Evolutionary conservation across 2,797 vertebrate species (phyloP), one percentile per base, ranked within the genome.

Genomic region (Myoxocephalus aenaeus): DNA sequence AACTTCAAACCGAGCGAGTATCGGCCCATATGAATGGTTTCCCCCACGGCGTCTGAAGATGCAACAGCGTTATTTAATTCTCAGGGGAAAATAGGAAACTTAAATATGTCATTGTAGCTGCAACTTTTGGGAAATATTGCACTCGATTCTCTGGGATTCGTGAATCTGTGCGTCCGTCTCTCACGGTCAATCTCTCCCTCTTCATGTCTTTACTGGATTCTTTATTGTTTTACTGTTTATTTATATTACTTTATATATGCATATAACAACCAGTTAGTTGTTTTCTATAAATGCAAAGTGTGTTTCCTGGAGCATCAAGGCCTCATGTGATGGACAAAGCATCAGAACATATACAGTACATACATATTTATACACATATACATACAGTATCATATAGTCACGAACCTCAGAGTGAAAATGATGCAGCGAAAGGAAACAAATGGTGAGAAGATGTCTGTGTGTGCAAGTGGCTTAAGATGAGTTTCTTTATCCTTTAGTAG

Each of bases 61-160:
- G 29, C 29, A 32, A 4, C 48, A 20, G 40, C 1, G 1, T 29
- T 58, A 42, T 73, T 25, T 12, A 53, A 13, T 44, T 65, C 51
- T 62, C 27, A 46, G n/a, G 15, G 13, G 14, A 18, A 27, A 34
- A 32, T 38, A 40, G 15, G 27, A 18, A 75, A 75, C 73, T 71
- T 22, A 65, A 61, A 74, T 79, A 58, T 70, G 77, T 79, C 36
- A 22, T 53, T 56, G 12, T 36, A 59, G 58, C 54, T 29, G 17
- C 51, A 54, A 63, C 25, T 78, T 85, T 84, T 73, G 11, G 29
- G 25, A 80, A 73, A 79, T 85, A 70, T 85, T 69, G 73, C 48
- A 73, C 78, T 76, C 51, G 79, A 36, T 76, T 80, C 73, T 77
- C 15, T 50, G 1, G 48, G 63, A 27, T 27, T 27, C 25, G 25